Evolutionary conservation across 2,888 invertebrate genomes (phyloP), one percentile per base, ranked within the genome.

Genomic region (Agonopterix arenella): DNA sequence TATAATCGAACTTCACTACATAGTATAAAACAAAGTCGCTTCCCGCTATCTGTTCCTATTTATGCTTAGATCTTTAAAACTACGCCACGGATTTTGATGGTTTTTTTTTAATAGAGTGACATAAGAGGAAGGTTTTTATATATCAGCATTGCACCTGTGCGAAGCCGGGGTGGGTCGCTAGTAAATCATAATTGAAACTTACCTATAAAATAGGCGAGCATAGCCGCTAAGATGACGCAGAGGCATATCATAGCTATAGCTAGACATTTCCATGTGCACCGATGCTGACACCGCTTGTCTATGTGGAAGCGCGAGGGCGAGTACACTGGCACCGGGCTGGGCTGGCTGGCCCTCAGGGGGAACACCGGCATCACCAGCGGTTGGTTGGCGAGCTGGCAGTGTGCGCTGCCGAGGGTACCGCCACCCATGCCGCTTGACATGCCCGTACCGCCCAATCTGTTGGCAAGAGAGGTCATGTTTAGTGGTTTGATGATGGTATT

Each of bases 231-330:
- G 70, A 95, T 94, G 76, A 97, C 95, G 76, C 95, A 94, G 71
- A 98, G 91, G 79, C 97, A 92, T 83, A 98, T 96, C 89, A 98
- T 94, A 70, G 95, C 94, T 83, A 98, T 96, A 84, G 97, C 96
- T 81, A 96, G 94, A 86, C 97, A 98, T 90, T 97, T 97, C 98
- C 98, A 98, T 78, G 97, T 96, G 91, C 98, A 98, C 66, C 96
- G 93, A 84, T 96, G 96, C 83, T 95, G 96, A 90, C 96, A 97
- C 66, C 96, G 93, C 89, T 97, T 97, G 90, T 97, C 96, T 91
- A 97, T 96, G 91, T 96, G 96, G 91, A 97, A 97, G 84, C 97
- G 93, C 78, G 96, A 96, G 78, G 96, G 96, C 70, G 96, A 96
- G 90, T 96, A 96, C 13, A 86, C 88, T 4, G 89, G 89, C 66